Base-by-base conservation (phyloP, 53 echinoderm and acorn worm genomes). In the Echinometra lucunter region DNA sequence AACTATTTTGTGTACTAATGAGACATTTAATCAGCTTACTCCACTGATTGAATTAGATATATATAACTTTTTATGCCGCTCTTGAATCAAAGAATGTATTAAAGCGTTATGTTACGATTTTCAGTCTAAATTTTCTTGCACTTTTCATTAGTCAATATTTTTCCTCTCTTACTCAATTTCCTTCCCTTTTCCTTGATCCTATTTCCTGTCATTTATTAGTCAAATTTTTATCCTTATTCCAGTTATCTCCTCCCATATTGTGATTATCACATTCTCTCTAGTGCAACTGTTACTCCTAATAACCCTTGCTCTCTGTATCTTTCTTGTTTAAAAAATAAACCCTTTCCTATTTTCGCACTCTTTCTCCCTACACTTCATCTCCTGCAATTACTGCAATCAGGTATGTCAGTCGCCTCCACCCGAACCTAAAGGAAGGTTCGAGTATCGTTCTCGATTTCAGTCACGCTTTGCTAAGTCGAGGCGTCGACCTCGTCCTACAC, bases 401-500 rank as follows among this genome's bases (percentile, higher is more conserved):
- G 49, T 66, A 6, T 21, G 23, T 7, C 91, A 42, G 1, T 35
- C 66, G 28, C 87, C 49, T 12, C 45, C 58, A n/a, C 27, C 67
- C 32, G 85, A 94, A 32, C 94, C 89, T n/a, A 94, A 63, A 66
- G 94, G 82, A 1, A 55, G 85, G 94, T 94, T 94, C 32, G 94
- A 94, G 74, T 99, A 96, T 82, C 96, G 96, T n/a, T 95, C 95
- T 75, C 95, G 98, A 34, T 95, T 92, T 30, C 96, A 97, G 91
- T 97, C 97, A 30, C 95, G 97, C 44, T 98, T 97, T 92, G 97
- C 95, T 30, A 96, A 96, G 44, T 96, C 97, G 28, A 67, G 95
- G 30, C 96, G 97, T n/a, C 66, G 94, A 83, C 94, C 83, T 27
- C 82, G 83, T 53, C 66, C 44, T 4, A 55, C 94, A 37, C 44